Evolutionary conservation across 2,888 invertebrate species (phyloP), one percentile per base, ranked within the genome.

Genomic region (Thera britannica): DNA sequence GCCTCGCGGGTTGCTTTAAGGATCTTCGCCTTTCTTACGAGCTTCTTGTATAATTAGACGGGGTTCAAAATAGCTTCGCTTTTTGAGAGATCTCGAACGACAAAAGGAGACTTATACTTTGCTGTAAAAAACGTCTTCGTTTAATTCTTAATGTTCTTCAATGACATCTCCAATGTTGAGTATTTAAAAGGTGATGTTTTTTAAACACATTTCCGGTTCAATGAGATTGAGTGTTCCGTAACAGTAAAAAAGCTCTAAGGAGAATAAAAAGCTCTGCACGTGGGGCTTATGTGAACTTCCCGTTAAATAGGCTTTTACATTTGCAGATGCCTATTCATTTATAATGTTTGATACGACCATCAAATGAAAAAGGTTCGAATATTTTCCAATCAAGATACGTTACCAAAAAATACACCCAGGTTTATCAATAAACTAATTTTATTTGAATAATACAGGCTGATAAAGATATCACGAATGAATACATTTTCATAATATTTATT

Each of bases 31-130:
- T 58, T 62, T 79, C 78, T 78, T 81, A 78, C 77, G 78, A 84
- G 83, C 81, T 78, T 82, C 85, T 86, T 83, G 86, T 88, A 89
- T 90, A 90, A 92, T 93, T 92, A 92, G 85, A 88, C 81, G 75
- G 78, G 80, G 80, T 83, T 84, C 82, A 80, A 87, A 89, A 89
- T 86, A 84, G 86, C 86, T 86, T 79, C 82, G 77, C 82, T 79
- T 72, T 83, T 89, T 79, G 81, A 90, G 90, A 84, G 86, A 85
- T 79, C 90, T 92, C 80, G 78, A 89, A 89, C 84, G 80, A 93
- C 91, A 93, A 92, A 89, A 87, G 90, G 82, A 81, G 83, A 79
- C 86, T 88, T 86, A 86, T 79, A 51, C 12, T 12, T 12, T 83
- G 77, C 79, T 82, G 82, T 77, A 83, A 76, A 79, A 84, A 86